phyloP scores from a whole-genome alignment of 2,113 vertebrate species.

The Rhombomys opimus region DNA sequence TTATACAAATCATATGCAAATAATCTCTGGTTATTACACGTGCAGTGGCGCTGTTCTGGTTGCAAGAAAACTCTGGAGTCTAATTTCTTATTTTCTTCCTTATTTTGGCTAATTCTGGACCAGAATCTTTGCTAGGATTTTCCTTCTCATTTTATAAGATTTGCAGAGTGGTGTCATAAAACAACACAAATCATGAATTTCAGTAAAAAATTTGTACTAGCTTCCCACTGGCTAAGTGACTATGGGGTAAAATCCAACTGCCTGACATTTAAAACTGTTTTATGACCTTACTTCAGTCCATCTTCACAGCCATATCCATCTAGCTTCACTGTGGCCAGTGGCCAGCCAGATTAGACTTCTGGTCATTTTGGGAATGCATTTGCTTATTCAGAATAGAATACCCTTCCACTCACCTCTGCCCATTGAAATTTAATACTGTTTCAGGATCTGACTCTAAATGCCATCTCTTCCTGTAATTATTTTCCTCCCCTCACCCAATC shows the following conservation, averaged over 20 bases:
- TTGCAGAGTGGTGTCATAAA: conserved; percentile 57
- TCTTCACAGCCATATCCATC: conserved; percentile 55
- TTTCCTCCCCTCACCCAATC: not conserved
- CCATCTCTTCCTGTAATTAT: conserved; percentile 53
- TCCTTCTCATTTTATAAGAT: conserved; percentile 38
- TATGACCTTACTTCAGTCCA: conserved; percentile 69
- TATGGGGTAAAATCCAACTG: conserved; percentile 63
- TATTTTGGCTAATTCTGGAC: conserved; percentile 11
- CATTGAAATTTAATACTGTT: conserved; percentile 72
- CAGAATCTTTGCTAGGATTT: conserved; percentile 33
- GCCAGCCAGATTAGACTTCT: conserved; percentile 68
- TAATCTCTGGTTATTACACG: conserved; percentile 56
- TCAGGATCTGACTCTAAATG: conserved; percentile 65
- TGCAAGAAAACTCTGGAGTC: conserved; percentile 24
- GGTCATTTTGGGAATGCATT: conserved; percentile 74
- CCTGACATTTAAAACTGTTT: conserved; percentile 65
- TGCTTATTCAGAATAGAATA: conserved; percentile 74
- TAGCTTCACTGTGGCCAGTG: conserved; percentile 44
- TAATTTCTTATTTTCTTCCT: conserved; percentile 60
- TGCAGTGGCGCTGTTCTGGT: conserved; percentile 33
- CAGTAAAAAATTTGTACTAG: conserved; percentile 54
- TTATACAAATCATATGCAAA: conserved; percentile 76
- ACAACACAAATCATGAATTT: conserved; percentile 52
- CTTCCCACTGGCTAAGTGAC: conserved; percentile 53
- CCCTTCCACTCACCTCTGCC: conserved; percentile 71